Evolutionary conservation across 2,113 vertebrate species (phyloP).

Genomic region (Climacteris rufus): DNA sequence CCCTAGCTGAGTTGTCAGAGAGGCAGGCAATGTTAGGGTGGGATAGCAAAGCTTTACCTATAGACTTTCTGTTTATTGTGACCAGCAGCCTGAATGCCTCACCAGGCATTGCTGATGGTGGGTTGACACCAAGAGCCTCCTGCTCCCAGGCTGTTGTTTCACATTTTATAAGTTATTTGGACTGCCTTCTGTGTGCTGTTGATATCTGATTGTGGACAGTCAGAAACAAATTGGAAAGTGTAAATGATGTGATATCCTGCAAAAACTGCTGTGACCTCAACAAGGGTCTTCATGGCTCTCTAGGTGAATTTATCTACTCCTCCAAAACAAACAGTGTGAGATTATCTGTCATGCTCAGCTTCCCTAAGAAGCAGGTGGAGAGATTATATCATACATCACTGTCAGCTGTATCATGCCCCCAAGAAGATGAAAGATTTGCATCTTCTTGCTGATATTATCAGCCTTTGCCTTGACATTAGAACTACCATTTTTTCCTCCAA

Average conservation of each 20-base stretch:
- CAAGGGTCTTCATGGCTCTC: neutral
- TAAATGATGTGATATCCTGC: neutral
- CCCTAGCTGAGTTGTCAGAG: neutral
- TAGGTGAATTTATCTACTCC: neutral
- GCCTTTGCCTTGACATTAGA: neutral
- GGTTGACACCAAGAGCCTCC: neutral
- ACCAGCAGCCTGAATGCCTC: neutral
- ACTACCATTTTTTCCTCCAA: neutral
- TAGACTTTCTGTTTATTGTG: neutral
- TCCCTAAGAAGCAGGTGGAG: neutral
- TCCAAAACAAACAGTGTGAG: neutral
- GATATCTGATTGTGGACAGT: neutral
- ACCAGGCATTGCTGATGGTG: neutral
- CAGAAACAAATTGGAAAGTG: neutral
- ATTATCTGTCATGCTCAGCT: neutral
- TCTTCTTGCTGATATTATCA: neutral
- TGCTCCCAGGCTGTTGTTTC: neutral
- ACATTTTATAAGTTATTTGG: neutral
- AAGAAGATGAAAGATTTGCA: neutral
- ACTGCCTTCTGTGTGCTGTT: neutral
- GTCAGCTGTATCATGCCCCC: neutral
- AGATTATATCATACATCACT: neutral
- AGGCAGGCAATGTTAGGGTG: neutral
- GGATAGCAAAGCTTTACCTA: neutral
- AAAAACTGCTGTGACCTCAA: neutral